Percentiles rank a stretch among this genome's conserved stretches.
Conservation (phyloP, 1,140 invertebrate genomes). For the Agrypnia vestita region DNA sequence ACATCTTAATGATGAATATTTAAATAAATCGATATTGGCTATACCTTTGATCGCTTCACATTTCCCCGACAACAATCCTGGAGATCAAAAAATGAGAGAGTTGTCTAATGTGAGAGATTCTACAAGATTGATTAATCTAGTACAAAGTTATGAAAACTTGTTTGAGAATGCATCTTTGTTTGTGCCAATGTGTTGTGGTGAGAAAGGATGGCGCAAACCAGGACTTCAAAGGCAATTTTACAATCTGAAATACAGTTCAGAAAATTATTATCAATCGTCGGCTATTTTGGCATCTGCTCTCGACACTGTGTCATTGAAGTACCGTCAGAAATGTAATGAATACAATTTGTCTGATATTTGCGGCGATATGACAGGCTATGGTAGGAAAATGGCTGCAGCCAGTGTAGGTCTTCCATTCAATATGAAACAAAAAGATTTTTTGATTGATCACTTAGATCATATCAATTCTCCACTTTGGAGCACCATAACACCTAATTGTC, state of each 20-base stretch:
- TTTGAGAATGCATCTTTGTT: conserved; percentile 79
- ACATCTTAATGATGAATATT: conserved; percentile 87
- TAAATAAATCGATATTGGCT: conserved; percentile 78
- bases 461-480: conserved; percentile 77
- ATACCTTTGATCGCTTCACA: conserved; percentile 78
- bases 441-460: conserved; percentile 82
- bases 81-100: conserved; percentile 69
- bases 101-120: conserved; percentile 74
- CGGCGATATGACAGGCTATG: conserved; percentile 78
- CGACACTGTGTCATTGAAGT: conserved; percentile 85
- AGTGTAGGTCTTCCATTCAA: conserved; percentile 81
- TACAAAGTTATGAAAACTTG: conserved; percentile 77
- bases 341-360: conserved; percentile 78
- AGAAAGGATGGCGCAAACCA: conserved; percentile 79
- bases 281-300: conserved; percentile 85
- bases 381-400: conserved; percentile 79
- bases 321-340: conserved; percentile 77
- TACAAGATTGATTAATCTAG: conserved; percentile 78
- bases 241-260: conserved; percentile 76
- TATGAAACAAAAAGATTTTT: conserved; percentile 76
- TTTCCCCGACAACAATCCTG: conserved; percentile 70
- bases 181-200: conserved; percentile 80
- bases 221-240: conserved; percentile 75
- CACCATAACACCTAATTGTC: conserved; percentile 80
- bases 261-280: conserved; percentile 85